Percentiles rank a stretch among this genome's conserved stretches.
Conservation (phyloP, 2,113 vertebrate species). For the Myotis lucifugus region DNA sequence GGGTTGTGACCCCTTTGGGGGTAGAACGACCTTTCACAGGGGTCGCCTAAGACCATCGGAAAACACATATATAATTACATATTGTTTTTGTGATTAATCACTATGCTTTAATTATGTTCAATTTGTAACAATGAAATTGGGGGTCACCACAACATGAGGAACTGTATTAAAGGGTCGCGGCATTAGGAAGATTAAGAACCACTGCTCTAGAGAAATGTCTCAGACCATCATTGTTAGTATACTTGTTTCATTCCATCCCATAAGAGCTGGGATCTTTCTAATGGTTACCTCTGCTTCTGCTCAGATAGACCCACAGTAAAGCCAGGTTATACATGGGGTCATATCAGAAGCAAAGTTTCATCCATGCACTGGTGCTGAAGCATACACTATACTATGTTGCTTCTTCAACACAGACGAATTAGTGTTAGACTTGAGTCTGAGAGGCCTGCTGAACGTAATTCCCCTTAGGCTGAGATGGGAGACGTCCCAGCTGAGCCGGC, state of each 20-base stretch:
- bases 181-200: no score
- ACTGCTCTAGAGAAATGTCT: not conserved
- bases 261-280: not conserved
- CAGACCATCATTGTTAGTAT: rapidly evolving
- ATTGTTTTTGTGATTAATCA: no score
- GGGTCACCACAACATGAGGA: no score
- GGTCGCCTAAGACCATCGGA: no score
- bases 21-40: no score
- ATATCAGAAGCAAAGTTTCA: not conserved
- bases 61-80: no score
- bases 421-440: rapidly evolving
- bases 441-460: rapidly evolving
- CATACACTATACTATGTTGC: rapidly evolving
- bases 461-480: not conserved
- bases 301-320: rapidly evolving
- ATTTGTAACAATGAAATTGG: no score
- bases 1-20: no score
- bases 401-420: not conserved
- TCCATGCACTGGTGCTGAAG: rapidly evolving
- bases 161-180: no score
- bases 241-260: rapidly evolving
- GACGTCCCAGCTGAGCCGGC: not conserved
- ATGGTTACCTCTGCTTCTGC: rapidly evolving
- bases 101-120: no score
- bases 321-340: not conserved